Conservation (phyloP, 2,113 vertebrate species). For the Ancistrus triradiatus region DNA sequence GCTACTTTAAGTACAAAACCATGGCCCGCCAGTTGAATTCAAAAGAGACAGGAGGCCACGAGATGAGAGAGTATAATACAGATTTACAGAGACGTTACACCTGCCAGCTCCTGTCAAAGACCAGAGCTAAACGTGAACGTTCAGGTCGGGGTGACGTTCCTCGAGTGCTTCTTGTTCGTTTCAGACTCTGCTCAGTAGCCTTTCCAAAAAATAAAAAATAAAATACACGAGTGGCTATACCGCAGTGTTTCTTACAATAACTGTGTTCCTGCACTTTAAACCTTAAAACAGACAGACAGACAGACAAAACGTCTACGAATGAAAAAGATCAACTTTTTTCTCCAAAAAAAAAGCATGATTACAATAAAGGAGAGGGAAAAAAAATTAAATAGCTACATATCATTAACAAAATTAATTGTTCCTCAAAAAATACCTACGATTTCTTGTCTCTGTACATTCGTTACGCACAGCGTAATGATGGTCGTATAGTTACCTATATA, state of each 20-base stretch:
- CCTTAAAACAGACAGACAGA: constrained; percentile 67
- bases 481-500: constrained; percentile 99
- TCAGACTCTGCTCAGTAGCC: constrained; percentile 75
- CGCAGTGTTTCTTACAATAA: constrained; percentile 86
- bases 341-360: constrained; percentile 82
- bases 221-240: constrained; percentile 86
- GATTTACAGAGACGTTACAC: constrained; percentile 78
- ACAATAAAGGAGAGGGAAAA: constrained; percentile 88
- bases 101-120: constrained; percentile 65
- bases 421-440: constrained; percentile 99
- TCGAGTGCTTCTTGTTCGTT: constrained; percentile 47
- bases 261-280: constrained; percentile 95
- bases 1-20: constrained; percentile 99
- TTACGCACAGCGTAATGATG: constrained; percentile 99
- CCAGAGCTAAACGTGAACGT: no score
- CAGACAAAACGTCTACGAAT: constrained; percentile 74
- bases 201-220: constrained; percentile 69
- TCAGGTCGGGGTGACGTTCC: constrained; percentile 23
- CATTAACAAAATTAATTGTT: constrained; percentile 99
- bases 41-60: constrained; percentile 91
- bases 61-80: constrained; percentile 82
- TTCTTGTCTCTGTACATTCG: constrained; percentile 98
- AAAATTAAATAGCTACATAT: constrained; percentile 99
- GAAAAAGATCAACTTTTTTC: constrained; percentile 99
- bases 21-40: constrained; percentile 94